Conservation (phyloP, 2,113 vertebrate species). For the Alexandromys fortis region DNA sequence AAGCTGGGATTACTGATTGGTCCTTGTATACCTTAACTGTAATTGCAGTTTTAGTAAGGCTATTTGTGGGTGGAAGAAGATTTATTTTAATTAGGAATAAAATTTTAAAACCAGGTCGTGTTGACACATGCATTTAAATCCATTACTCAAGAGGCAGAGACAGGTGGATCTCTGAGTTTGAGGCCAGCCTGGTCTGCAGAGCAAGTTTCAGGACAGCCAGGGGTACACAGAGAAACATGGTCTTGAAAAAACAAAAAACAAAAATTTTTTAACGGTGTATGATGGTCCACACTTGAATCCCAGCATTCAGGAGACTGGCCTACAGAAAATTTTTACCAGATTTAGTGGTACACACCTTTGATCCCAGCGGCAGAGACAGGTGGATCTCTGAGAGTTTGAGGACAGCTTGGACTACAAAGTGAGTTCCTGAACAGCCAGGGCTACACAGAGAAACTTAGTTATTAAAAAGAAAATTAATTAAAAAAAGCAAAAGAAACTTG, state of each 20-base stretch:
- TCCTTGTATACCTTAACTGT: background rate
- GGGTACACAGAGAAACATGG: background rate
- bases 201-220: background rate
- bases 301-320: background rate
- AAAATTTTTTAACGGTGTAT: background rate
- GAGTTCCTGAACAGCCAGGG: too few relatives aligned
- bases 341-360: too few relatives aligned
- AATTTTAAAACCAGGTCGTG: background rate
- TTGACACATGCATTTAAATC: background rate
- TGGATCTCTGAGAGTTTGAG: too few relatives aligned
- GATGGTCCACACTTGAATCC: background rate
- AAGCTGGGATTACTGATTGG: slow-evolving; percentile 21
- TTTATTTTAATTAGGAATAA: slow-evolving; percentile 42
- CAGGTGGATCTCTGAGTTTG: background rate
- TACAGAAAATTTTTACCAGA: background rate
- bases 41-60: background rate
- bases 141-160: background rate
- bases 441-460: too few relatives aligned
- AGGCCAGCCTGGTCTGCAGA: background rate
- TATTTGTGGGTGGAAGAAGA: background rate
- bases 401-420: too few relatives aligned
- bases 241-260: background rate
- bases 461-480: too few relatives aligned
- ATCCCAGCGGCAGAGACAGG: too few relatives aligned
- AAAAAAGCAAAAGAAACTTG: background rate